Conservation (phyloP, 2,888 invertebrate genomes). For the Leptopilina myrica region DNA sequence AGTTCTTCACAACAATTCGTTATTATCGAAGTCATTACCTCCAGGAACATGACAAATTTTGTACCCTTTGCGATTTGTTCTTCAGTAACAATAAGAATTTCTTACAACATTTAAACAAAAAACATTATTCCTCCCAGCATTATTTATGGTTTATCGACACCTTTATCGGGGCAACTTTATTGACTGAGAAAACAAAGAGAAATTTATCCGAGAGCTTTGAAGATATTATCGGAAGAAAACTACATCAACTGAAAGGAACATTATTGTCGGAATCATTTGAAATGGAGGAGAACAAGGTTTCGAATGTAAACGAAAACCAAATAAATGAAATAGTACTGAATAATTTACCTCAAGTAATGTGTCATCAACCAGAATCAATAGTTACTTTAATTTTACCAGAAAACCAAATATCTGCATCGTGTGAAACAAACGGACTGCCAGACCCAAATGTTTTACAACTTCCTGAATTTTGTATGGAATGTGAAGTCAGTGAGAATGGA, state of each 20-base stretch:
- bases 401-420: no score
- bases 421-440: no score
- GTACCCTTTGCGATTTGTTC: conserved; percentile 57
- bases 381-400: no score
- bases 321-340: no score
- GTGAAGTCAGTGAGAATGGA: no score
- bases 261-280: no score
- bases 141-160: conserved; percentile 25
- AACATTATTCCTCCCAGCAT: conserved; percentile 11
- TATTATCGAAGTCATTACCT: conserved; percentile 60
- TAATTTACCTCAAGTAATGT: no score
- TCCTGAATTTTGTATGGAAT: no score
- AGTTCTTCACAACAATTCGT: conserved; percentile 47
- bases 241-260: background rate
- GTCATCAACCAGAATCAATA: no score
- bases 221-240: conserved; percentile 5
- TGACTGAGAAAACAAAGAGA: background rate
- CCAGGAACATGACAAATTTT: conserved; percentile 60
- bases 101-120: background rate
- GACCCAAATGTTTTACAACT: no score
- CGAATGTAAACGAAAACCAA: no score
- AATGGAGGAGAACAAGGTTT: no score
- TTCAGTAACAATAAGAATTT: background rate
- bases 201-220: background rate
- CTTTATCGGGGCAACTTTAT: conserved; percentile 9